phyloP scores from a whole-genome alignment of 2,888 invertebrate species.

The Coecobrya sp. region DNA sequence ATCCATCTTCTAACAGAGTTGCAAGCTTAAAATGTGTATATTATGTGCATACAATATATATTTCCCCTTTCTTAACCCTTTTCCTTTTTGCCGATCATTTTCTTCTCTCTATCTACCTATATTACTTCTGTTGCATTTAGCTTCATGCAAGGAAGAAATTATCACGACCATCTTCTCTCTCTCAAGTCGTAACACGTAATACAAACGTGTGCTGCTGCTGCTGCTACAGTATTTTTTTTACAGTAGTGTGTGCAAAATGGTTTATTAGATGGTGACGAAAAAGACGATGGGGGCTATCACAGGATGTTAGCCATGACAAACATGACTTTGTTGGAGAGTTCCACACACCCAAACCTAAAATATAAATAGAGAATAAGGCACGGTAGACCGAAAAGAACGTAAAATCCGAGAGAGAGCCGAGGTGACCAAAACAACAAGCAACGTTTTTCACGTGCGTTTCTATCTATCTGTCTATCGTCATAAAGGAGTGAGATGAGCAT shows the following conservation, averaged over 20 bases:
- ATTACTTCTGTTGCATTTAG: neutral
- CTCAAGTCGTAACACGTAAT: neutral
- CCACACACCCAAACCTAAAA: neutral
- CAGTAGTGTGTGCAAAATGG: constrained; percentile 4
- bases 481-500: neutral
- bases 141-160: neutral
- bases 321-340: neutral
- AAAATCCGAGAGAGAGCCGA: constrained; percentile 1
- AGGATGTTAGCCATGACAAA: neutral
- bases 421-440: constrained; percentile 34
- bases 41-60: too few relatives aligned
- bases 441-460: neutral
- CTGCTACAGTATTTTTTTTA: neutral
- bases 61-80: neutral
- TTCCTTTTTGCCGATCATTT: constrained; percentile 30
- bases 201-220: neutral
- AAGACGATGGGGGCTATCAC: neutral
- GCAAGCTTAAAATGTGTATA: too few relatives aligned
- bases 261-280: neutral
- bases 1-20: too few relatives aligned
- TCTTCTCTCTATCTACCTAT: neutral
- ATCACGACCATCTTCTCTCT: neutral
- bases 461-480: neutral
- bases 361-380: neutral
- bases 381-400: neutral